phyloP scores from a whole-genome alignment of 2,888 invertebrate genomes.

The Polyommatus icarus region DNA sequence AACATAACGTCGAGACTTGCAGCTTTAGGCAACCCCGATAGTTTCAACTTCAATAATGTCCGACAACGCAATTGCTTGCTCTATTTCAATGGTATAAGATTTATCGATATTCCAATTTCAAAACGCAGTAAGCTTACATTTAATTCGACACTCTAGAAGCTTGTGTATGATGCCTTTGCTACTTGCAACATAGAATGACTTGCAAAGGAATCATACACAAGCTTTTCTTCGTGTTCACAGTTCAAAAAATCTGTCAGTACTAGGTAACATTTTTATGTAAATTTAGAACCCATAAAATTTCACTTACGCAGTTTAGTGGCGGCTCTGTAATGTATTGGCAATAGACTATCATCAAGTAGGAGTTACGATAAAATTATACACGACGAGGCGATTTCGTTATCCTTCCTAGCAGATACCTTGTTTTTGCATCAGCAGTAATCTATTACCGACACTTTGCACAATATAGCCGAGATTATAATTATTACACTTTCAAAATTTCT shows the following conservation, averaged over 20 bases:
- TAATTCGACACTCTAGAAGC: background rate
- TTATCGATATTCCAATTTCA: background rate
- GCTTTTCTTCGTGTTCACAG: background rate
- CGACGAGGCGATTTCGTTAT: slow-evolving; percentile 35
- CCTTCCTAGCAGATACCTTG: slow-evolving; percentile 26
- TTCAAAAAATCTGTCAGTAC: background rate
- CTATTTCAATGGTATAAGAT: background rate
- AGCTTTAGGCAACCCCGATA: slow-evolving; percentile 15
- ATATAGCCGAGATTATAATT: slow-evolving; percentile 36
- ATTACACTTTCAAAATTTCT: slow-evolving; percentile 37
- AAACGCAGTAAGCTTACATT: background rate
- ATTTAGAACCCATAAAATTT: background rate
- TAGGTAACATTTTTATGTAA: background rate
- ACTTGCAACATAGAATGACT: too few species aligned
- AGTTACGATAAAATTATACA: slow-evolving; percentile 24
- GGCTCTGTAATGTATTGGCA: background rate
- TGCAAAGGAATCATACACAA: too few species aligned
- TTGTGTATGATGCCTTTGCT: background rate
- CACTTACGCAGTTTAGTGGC: background rate
- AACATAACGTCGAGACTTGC: slow-evolving; percentile 7
- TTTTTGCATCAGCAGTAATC: slow-evolving; percentile 39
- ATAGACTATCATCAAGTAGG: slow-evolving; percentile 21
- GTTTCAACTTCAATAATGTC: slow-evolving; percentile 1
- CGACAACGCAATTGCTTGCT: slow-evolving; percentile 18
- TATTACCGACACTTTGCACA: slow-evolving; percentile 39